These are phyloP conservation scores for Kuschelorhynchus macadamiae DNA, from an alignment of 2,888 invertebrate species.

Conservation along the genomic window DNA sequence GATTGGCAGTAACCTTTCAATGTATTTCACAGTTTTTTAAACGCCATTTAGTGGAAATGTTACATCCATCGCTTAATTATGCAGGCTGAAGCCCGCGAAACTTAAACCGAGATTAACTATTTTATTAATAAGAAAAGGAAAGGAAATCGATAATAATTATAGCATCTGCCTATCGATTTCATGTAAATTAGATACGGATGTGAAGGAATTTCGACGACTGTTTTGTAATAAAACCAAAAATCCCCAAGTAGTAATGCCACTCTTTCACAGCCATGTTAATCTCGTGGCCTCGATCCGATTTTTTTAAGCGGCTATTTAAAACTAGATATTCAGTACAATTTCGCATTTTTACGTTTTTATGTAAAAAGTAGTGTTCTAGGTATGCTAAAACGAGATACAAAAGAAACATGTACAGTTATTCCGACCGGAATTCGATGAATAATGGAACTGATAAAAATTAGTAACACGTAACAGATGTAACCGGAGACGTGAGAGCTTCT, in stretches of 20 bases:
- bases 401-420: background rate
- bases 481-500: background rate
- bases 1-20: too few relatives aligned
- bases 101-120: background rate
- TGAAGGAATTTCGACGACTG: conserved; percentile 18
- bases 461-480: background rate
- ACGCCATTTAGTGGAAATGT: too few relatives aligned
- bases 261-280: background rate
- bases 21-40: too few relatives aligned
- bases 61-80: too few relatives aligned
- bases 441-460: background rate
- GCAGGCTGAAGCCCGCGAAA: too few relatives aligned
- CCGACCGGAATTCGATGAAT: background rate
- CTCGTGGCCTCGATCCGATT: background rate
- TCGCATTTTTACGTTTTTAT: background rate
- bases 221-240: background rate
- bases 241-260: background rate
- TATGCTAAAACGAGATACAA: background rate
- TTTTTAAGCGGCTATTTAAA: background rate
- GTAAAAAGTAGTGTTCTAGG: background rate
- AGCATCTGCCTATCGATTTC: conserved; percentile 2
- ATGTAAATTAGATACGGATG: conserved; percentile 21
- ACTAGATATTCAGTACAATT: background rate
- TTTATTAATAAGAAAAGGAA: conserved; percentile 1
- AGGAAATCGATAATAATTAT: conserved; percentile 1